phyloP scores from a whole-genome alignment of 2,797 vertebrate genomes.

The Channa striata region DNA sequence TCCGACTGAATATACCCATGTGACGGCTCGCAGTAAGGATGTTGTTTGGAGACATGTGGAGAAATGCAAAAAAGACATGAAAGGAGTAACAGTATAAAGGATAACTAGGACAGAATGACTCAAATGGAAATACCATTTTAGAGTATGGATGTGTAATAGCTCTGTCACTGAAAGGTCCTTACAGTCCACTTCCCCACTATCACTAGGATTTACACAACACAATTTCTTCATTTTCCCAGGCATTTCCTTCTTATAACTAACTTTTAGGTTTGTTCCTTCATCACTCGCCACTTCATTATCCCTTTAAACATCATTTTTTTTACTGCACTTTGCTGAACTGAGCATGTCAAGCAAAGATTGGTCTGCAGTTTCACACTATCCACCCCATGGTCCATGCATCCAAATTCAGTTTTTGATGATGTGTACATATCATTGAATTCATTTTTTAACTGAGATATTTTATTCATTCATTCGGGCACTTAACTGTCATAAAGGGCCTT shows the following conservation, averaged over 20 bases:
- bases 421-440: slow-evolving; percentile 13
- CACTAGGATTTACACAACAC: slow-evolving; percentile 38
- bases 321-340: slow-evolving; percentile 5
- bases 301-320: not conserved
- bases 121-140: slow-evolving; percentile 66
- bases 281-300: slow-evolving; percentile 11
- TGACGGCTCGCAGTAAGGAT: slow-evolving; percentile 7
- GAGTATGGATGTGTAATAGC: slow-evolving; percentile 39
- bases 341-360: slow-evolving; percentile 12
- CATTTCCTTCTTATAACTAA: no score
- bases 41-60: slow-evolving; percentile 32
- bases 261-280: slow-evolving; percentile 6
- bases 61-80: slow-evolving; percentile 18
- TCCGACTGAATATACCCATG: slow-evolving; percentile 32
- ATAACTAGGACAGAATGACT: slow-evolving; percentile 63
- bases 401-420: not conserved
- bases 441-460: slow-evolving; percentile 27
- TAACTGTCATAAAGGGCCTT: slow-evolving; percentile 8
- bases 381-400: not conserved
- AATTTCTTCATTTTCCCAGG: not conserved
- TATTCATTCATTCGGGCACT: slow-evolving; percentile 15
- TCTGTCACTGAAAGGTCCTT: slow-evolving; percentile 56
- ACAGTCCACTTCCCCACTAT: slow-evolving; percentile 51
- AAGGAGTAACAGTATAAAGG: slow-evolving; percentile 7
- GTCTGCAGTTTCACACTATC: slow-evolving; percentile 14